Evolutionary conservation across 2,113 vertebrate genomes (phyloP), one percentile per base, ranked within the genome.

Genomic region (Istiophorus platypterus): DNA sequence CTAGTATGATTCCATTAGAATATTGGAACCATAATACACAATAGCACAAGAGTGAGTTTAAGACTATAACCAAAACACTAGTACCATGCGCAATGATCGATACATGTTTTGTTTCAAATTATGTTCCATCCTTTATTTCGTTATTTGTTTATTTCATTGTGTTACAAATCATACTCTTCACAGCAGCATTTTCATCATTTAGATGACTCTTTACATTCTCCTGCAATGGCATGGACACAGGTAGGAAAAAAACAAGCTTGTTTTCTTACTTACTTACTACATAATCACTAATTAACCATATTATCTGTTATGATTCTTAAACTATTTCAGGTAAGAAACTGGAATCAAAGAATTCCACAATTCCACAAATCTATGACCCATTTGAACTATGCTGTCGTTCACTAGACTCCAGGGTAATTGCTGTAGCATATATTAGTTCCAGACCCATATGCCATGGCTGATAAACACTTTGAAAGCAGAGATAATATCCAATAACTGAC

Each of bases 351-450:
- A 20, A 76, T 76, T 65, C 67, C 7, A 29, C 54, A 10, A 52
- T 24, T 24, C 6, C n/a, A n/a, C n/a, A n/a, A n/a, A n/a, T n/a
- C 24, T 64, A 17, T 39, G 47, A 64, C 42, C 20, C 7, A 45
- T 29, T 18, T 58, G 73, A 70, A 76, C 59, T 41, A 7, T 22
- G 47, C 52, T 45, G 51, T 49, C 18, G 1, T 72, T 68, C 34
- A 41, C 49, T 42, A 47, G 63, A 57, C 72, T 84, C 64, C 85
- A 79, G 81, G 82, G 70, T 88, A 85, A 86, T 64, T 75, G 64
- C 76, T 54, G 22, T 34, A 70, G 67, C 29, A 68, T 39, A 39
- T 58, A 73, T 70, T 57, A 39, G 22, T 83, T 72, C 34, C 49
- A 49, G 81, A 65, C 59, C 34, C 42, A 51, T 73, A 31, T 70